Evolutionary conservation across 2,888 invertebrate species (phyloP).

Genomic region (Pseudoips prasinana): DNA sequence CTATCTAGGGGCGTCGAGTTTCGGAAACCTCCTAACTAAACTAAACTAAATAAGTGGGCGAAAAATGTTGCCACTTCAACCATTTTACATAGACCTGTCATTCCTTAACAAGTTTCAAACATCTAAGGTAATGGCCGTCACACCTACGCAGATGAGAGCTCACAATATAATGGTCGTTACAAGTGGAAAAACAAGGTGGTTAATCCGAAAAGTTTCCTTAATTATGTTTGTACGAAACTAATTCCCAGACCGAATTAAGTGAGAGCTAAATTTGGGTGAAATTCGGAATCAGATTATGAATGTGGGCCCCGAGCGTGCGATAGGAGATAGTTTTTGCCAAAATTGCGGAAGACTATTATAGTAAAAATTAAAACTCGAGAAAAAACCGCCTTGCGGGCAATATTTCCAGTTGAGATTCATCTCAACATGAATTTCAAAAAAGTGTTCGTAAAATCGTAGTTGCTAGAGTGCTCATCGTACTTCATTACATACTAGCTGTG

Average conservation of each 20-base stretch:
- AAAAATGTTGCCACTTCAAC: conserved; percentile 60
- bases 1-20: conserved; percentile 64
- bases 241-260: conserved; percentile 75
- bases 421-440: no score
- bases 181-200: conserved; percentile 70
- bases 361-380: not conserved
- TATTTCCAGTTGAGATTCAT: no score
- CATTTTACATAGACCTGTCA: conserved; percentile 43
- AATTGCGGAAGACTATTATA: conserved; percentile 16
- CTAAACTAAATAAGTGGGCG: conserved; percentile 75
- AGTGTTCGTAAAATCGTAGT: no score
- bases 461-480: no score
- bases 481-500: no score
- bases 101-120: conserved; percentile 10
- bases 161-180: conserved; percentile 43
- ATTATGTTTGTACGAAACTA: conserved; percentile 73
- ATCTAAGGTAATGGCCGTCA: conserved; percentile 5
- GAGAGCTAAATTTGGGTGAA: conserved; percentile 62
- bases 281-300: conserved; percentile 60
- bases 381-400: no score
- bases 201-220: conserved; percentile 79
- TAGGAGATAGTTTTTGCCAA: conserved; percentile 19
- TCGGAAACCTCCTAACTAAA: conserved; percentile 65
- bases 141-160: conserved; percentile 20
- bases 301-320: conserved; percentile 31